Evolutionary conservation across 2,888 invertebrate species (phyloP).

Genomic region (Ochropacha duplaris): DNA sequence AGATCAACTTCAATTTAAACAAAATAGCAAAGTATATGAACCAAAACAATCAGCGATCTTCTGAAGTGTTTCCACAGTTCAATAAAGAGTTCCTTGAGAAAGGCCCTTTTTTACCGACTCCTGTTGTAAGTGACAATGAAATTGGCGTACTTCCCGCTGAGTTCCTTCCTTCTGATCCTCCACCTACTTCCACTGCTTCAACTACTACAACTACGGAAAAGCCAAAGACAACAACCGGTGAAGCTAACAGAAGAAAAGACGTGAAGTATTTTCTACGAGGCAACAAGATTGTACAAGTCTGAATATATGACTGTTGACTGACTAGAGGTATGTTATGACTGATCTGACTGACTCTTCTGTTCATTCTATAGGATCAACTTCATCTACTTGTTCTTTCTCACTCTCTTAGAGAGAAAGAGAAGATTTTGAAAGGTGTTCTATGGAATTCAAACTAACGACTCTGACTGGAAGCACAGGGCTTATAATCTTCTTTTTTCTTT

Average conservation of each 20-base stretch:
- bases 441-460: neutral
- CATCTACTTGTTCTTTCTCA: slow-evolving; percentile 10
- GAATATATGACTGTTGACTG: slow-evolving; percentile 65
- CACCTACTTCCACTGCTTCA: slow-evolving; percentile 27
- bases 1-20: slow-evolving; percentile 65
- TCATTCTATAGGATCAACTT: slow-evolving; percentile 7
- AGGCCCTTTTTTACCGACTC: slow-evolving; percentile 63
- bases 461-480: neutral
- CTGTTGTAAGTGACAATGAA: slow-evolving; percentile 69
- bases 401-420: slow-evolving; percentile 5
- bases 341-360: slow-evolving; percentile 35
- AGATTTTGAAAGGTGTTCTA: neutral
- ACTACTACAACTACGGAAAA: slow-evolving; percentile 44
- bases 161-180: slow-evolving; percentile 48
- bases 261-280: slow-evolving; percentile 74
- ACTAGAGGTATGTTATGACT: slow-evolving; percentile 52
- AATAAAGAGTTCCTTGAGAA: slow-evolving; percentile 55
- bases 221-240: slow-evolving; percentile 46
- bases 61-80: slow-evolving; percentile 58
- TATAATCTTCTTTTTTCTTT: neutral
- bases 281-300: slow-evolving; percentile 77
- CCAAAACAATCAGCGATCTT: slow-evolving; percentile 54
- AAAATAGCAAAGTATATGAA: slow-evolving; percentile 61
- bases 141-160: slow-evolving; percentile 73
- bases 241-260: slow-evolving; percentile 66